Evolutionary conservation across 2,113 vertebrate species (phyloP).

Genomic region (Apus apus): DNA sequence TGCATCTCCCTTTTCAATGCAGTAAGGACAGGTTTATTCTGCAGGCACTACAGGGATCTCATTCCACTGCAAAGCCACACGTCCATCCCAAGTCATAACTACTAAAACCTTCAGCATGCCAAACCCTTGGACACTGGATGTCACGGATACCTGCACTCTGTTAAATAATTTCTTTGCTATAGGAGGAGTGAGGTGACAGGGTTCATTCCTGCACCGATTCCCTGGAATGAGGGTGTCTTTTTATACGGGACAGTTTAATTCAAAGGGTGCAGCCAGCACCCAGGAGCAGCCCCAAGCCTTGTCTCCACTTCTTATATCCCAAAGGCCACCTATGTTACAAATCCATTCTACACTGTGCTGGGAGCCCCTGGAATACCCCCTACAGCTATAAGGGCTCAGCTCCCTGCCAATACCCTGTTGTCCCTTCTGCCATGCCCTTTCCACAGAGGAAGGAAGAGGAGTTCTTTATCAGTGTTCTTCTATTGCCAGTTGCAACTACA

Average conservation of each 20-base stretch:
- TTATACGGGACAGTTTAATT: neutral
- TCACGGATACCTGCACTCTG: neutral
- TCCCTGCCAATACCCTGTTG: neutral
- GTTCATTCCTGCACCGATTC: neutral
- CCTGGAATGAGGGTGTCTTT: neutral
- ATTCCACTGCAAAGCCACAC: neutral
- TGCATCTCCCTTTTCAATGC: neutral
- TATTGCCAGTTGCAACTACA: neutral
- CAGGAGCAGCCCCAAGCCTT: neutral
- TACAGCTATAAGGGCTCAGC: neutral
- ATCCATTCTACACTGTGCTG: neutral
- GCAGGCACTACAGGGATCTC: neutral
- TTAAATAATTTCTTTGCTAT: constrained; percentile 10
- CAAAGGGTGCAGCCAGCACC: neutral
- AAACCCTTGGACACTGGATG: neutral
- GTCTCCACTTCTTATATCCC: neutral
- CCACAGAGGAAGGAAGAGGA: neutral
- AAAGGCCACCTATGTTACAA: neutral
- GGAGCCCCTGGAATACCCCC: neutral
- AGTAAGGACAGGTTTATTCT: neutral
- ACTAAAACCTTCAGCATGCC: neutral
- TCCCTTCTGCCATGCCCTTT: neutral
- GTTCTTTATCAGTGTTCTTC: neutral
- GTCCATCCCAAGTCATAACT: neutral
- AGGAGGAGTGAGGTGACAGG: neutral